Evolutionary conservation across 2,113 vertebrate species (phyloP).

Genomic region (Phalacrocorax pelagicus): DNA sequence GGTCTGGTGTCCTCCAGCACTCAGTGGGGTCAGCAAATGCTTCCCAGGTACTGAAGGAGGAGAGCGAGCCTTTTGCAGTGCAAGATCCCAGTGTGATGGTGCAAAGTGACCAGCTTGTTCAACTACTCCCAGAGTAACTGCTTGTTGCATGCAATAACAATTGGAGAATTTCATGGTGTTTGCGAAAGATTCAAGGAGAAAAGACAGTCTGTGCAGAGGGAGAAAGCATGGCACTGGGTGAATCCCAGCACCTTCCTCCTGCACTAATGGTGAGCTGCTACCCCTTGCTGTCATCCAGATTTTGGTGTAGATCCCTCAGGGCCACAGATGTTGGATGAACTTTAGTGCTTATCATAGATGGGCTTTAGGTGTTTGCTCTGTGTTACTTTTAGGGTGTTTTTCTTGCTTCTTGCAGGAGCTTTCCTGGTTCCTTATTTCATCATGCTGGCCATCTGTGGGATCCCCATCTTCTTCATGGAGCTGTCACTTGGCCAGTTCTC

Average conservation of each 20-base stretch:
- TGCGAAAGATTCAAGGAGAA: background rate
- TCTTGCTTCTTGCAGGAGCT: conserved; percentile 67
- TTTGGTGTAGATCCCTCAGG: background rate
- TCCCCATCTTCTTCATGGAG: conserved; percentile 84
- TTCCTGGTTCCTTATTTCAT: conserved; percentile 84
- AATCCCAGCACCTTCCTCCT: background rate
- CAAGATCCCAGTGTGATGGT: background rate
- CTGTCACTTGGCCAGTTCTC: conserved; percentile 83
- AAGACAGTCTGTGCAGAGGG: background rate
- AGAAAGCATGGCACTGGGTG: background rate
- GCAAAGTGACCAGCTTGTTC: background rate
- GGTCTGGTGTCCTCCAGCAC: background rate
- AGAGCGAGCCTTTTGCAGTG: background rate
- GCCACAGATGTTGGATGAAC: background rate
- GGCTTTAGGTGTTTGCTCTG: background rate
- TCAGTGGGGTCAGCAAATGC: background rate
- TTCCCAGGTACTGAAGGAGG: background rate
- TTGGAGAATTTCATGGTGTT: background rate
- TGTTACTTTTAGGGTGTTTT: background rate
- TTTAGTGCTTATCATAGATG: background rate
- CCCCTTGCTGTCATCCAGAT: background rate
- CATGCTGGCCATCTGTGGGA: conserved; percentile 82
- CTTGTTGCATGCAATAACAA: background rate
- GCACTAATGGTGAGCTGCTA: background rate
- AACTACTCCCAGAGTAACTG: background rate